phyloP scores from a whole-genome alignment of 2,797 vertebrate species.

The Crocodylus rhombifer region DNA sequence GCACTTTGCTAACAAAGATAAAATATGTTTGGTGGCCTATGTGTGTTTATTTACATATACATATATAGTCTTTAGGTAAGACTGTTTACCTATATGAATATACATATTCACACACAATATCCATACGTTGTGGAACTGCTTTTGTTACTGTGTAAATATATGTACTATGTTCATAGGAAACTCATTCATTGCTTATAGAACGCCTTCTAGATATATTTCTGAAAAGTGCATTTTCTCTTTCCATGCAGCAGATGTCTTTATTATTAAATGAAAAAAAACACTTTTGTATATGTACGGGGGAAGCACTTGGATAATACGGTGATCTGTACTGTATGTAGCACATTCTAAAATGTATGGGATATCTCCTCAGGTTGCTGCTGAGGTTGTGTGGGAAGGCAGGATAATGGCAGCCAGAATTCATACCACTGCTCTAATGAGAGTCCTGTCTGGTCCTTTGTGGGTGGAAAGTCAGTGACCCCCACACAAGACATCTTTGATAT shows the following conservation, averaged over 20 bases:
- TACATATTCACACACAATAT: too few relatives aligned
- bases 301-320: constrained; percentile 21
- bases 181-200: too few relatives aligned
- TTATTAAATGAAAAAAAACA: constrained; percentile 36
- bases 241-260: constrained; percentile 13
- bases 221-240: background rate
- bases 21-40: background rate
- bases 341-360: rapidly evolving
- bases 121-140: background rate
- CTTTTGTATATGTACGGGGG: constrained; percentile 57
- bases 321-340: background rate
- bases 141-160: background rate
- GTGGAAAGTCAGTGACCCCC: background rate
- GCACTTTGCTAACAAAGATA: background rate
- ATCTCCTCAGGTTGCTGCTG: background rate
- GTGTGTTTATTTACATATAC: background rate
- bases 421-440: background rate
- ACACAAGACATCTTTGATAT: background rate
- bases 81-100: too few relatives aligned
- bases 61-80: background rate
- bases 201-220: background rate
- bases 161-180: too few relatives aligned
- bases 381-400: rapidly evolving
- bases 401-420: rapidly evolving
- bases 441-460: background rate